These are phyloP conservation scores for Parochlus steinenii DNA, from an alignment of 2,888 invertebrate genomes.

Conservation along the genomic window DNA sequence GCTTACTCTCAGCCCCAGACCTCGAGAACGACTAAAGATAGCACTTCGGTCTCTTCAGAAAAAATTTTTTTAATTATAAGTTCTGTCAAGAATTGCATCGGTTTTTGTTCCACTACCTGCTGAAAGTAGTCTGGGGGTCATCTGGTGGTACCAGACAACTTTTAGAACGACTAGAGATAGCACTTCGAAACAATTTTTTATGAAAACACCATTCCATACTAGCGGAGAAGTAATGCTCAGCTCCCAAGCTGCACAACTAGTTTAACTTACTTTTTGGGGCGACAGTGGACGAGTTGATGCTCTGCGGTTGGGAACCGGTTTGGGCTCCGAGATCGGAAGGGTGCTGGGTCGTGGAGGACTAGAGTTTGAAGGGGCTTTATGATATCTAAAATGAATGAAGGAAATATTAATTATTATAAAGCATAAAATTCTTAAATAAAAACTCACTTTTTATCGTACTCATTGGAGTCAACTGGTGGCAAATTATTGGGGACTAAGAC, in stretches of 20 bases:
- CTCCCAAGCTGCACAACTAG: neutral
- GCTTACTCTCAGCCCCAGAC: no score
- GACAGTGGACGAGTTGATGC: conserved; percentile 16
- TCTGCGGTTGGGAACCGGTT: conserved; percentile 52
- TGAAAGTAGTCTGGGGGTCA: no score
- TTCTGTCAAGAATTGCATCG: no score
- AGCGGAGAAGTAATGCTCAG: no score
- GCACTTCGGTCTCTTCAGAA: no score
- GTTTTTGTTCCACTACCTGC: no score
- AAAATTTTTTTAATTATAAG: no score
- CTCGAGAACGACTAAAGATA: no score
- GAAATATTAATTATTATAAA: conserved; percentile 2
- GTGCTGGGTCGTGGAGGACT: conserved; percentile 52
- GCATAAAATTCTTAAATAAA: conserved; percentile 4
- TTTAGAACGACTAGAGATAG: no score
- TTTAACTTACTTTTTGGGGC: conserved; percentile 16
- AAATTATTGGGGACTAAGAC: conserved; percentile 59
- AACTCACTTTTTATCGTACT: conserved; percentile 24
- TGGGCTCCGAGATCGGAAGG: conserved; percentile 55
- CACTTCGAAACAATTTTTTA: no score
- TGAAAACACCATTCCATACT: no score
- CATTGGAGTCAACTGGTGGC: conserved; percentile 35
- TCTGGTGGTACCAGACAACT: no score
- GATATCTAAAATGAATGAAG: conserved; percentile 10
- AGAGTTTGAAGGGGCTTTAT: conserved; percentile 21